Conservation (phyloP, 2,888 invertebrate genomes). For the Leptopilina syphax region DNA sequence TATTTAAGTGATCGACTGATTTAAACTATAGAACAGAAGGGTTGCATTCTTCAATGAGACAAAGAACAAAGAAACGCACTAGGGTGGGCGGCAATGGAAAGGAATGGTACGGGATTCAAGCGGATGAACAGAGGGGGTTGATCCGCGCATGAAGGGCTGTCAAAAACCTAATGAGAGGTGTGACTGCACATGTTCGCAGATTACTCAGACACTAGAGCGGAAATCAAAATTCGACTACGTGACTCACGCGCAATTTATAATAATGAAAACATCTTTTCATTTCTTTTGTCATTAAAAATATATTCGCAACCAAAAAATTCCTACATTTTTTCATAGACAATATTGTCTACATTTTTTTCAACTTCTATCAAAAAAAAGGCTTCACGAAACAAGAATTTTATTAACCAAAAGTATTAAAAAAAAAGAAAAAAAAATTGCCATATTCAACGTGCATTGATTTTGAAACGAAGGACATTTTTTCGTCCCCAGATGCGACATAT, state of each 20-base stretch:
- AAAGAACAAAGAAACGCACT: slow-evolving; percentile 71
- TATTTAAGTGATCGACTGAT: slow-evolving; percentile 69
- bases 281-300: not conserved
- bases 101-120: slow-evolving; percentile 60
- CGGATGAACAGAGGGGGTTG: slow-evolving; percentile 72
- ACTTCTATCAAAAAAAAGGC: not conserved
- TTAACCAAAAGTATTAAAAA: slow-evolving; percentile 5
- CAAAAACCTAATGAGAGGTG: slow-evolving; percentile 77
- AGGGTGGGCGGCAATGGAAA: slow-evolving; percentile 57
- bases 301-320: not conserved
- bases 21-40: slow-evolving; percentile 65
- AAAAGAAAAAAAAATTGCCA: slow-evolving; percentile 15
- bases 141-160: slow-evolving; percentile 76
- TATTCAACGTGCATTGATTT: slow-evolving; percentile 39
- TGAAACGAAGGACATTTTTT: slow-evolving; percentile 32
- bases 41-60: slow-evolving; percentile 70
- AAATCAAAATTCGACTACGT: slow-evolving; percentile 68
- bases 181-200: slow-evolving; percentile 76
- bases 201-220: slow-evolving; percentile 66
- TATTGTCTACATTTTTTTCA: not conserved
- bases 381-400: slow-evolving; percentile 5
- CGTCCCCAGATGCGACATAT: slow-evolving; percentile 2
- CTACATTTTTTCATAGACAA: not conserved
- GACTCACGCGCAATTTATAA: slow-evolving; percentile 60
- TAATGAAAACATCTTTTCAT: slow-evolving; percentile 24